These are phyloP conservation scores for Drosophila orena DNA, from an alignment of 1,140 invertebrate genomes.

Conservation along the genomic window DNA sequence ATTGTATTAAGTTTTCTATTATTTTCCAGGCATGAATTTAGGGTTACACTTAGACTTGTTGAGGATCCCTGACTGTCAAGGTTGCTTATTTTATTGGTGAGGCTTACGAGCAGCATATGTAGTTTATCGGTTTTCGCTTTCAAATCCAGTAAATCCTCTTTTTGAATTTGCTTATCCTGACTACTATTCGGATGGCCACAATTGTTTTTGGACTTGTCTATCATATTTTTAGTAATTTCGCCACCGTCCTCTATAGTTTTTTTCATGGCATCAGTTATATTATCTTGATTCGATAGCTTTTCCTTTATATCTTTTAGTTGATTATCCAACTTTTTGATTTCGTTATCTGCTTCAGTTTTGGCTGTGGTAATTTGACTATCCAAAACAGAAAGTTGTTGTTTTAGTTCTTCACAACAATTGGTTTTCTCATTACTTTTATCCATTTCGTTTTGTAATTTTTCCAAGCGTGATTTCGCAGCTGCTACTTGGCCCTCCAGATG, in stretches of 20 bases:
- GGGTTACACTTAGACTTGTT: not conserved
- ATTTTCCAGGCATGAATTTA: not conserved
- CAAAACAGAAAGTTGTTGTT: not conserved
- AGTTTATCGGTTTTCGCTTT: not conserved
- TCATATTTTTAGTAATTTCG: not conserved
- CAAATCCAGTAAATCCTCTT: not conserved
- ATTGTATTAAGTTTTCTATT: not conserved
- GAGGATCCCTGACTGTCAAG: not conserved
- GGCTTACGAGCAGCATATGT: not conserved
- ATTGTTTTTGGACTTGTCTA: constrained; percentile 6
- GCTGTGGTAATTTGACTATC: not conserved
- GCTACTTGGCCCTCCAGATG: constrained; percentile 7
- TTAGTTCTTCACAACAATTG: constrained; percentile 25
- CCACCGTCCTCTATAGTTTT: not conserved
- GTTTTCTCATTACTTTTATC: not conserved
- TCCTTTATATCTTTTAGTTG: constrained; percentile 9
- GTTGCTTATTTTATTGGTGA: not conserved
- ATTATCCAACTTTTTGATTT: not conserved
- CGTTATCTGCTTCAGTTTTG: not conserved
- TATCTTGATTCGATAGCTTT: constrained; percentile 15
- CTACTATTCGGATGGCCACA: not conserved
- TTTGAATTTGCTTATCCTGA: not conserved
- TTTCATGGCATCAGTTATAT: not conserved
- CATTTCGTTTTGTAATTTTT: constrained; percentile 18
- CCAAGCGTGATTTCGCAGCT: not conserved